Conservation (phyloP, 2,888 invertebrate genomes). For the Rugalucina vietnamica region DNA sequence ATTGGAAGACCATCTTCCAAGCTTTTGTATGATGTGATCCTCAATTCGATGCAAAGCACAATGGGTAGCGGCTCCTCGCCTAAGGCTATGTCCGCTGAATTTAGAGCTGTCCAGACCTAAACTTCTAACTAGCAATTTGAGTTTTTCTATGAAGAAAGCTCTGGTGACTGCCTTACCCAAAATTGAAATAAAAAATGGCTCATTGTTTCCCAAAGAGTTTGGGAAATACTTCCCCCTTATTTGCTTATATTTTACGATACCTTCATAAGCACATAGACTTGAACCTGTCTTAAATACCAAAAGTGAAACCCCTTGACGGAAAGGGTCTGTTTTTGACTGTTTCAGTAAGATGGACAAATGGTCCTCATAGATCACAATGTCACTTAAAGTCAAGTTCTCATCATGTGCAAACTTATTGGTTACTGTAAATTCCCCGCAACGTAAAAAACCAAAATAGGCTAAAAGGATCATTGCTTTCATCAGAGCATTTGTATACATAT, state of each 20-base stretch:
- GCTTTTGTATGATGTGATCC: slow-evolving; percentile 10
- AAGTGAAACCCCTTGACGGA: background rate
- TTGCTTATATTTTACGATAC: background rate
- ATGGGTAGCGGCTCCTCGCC: background rate
- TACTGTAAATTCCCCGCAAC: slow-evolving; percentile 1
- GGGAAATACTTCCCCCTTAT: background rate
- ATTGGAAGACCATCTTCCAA: slow-evolving; percentile 26
- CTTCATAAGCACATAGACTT: slow-evolving; percentile 17
- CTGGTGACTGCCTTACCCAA: background rate
- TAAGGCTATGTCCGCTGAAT: background rate
- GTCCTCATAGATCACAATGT: background rate
- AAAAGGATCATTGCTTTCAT: background rate
- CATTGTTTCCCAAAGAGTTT: background rate
- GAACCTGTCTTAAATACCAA: background rate
- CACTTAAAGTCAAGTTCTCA: background rate
- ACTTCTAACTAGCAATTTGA: background rate
- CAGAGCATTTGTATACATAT: background rate
- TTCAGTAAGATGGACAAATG: background rate
- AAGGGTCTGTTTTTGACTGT: slow-evolving; percentile 5
- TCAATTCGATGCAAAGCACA: background rate
- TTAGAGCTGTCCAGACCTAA: background rate
- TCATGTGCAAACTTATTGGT: background rate
- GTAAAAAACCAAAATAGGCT: background rate
- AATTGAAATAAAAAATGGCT: background rate
- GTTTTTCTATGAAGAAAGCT: background rate